Evolutionary conservation across 1,140 invertebrate genomes (phyloP), one percentile per base, ranked within the genome.

Genomic region (Aphis craccivora): DNA sequence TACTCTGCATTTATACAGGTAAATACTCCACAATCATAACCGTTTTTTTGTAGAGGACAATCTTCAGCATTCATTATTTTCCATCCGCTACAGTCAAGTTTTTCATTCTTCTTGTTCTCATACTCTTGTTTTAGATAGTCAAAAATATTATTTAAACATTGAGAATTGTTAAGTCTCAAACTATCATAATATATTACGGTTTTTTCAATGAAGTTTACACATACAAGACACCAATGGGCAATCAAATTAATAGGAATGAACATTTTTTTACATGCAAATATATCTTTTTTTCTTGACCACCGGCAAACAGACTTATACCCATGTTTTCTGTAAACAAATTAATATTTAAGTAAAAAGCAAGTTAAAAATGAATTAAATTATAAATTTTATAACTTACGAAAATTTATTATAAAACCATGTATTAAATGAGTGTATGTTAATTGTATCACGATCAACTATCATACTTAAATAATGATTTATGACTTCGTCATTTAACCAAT

Each of bases 1-100:
- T 98, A 99, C 95, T 99, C 99, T 0, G 98, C 98, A 96, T 98
- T 99, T 95, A 98, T 99, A 95, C 98, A 99, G 2, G 98, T 97
- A 95, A 99, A 99, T 95, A 99, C 98, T 7, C 99, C 99, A 95
- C 99, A 99, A 95, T 99, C 99, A 95, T 97, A 98, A 35, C 98
- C 98, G 95, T 99, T 99, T 96, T 98, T 97, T 95, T 99, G 99
- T 94, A 98, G 97, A 0, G 99, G 99, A 83, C 91, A 93, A 40
- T 93, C 81, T 37, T 93, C 37, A 55, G 91, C 90, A 40, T 92
- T 37, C 76, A 92, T 89, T 20, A 97, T 95, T 51, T 95, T 96
- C 97, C 98, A 99, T 18, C 96, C 96, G 43, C 94, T 96, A 0
- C 96, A 97, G 94, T 99, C 97, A 94, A 97, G 97, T 0, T 95